A percentile compares a stretch with the other conserved stretches of the same genome.
These are phyloP conservation scores for Alosa sapidissima DNA, from an alignment of 2,797 vertebrate genomes.

Conservation along the genomic window DNA sequence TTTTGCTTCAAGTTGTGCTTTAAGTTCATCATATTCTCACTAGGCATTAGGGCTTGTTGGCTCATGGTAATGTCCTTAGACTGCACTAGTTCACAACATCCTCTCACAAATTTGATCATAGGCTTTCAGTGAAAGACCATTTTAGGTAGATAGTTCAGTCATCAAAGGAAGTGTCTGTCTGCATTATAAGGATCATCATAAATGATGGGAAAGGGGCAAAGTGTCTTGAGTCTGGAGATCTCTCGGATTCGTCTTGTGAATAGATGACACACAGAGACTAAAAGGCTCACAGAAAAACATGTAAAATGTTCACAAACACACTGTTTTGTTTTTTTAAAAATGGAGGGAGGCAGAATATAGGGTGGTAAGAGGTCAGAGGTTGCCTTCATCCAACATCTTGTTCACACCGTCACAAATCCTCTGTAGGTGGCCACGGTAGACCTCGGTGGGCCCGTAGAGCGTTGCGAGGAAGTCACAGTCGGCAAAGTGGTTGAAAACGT, in stretches of 20 bases:
- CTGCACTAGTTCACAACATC: not conserved
- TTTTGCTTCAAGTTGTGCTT: slow-evolving; percentile 25
- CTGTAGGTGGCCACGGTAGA: slow-evolving; percentile 82
- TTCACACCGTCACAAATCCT: slow-evolving; percentile 89
- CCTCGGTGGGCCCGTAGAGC: slow-evolving; percentile 83
- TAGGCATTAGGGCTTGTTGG: slow-evolving; percentile 8
- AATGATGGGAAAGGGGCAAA: not conserved
- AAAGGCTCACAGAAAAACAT: slow-evolving; percentile 43
- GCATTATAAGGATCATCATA: slow-evolving; percentile 12
- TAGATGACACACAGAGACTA: slow-evolving; percentile 47
- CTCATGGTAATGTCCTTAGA: not conserved
- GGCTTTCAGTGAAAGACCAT: slow-evolving; percentile 4
- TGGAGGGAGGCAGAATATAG: no score
- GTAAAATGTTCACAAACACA: slow-evolving; percentile 44
- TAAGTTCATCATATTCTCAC: slow-evolving; percentile 17
- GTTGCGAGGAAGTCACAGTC: slow-evolving; percentile 90
- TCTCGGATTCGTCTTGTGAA: not conserved
- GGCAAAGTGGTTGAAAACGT: slow-evolving; percentile 91
- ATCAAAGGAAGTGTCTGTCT: not conserved
- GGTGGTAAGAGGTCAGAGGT: slow-evolving; percentile 74
- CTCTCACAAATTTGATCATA: slow-evolving; percentile 10
- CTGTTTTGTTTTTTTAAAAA: slow-evolving; percentile 39
- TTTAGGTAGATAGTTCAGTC: slow-evolving; percentile 15
- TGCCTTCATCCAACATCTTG: slow-evolving; percentile 91
- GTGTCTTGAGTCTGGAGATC: slow-evolving; percentile 14